A percentile compares a stretch with the other conserved stretches of the same genome.
phyloP scores from a whole-genome alignment of 2,797 vertebrate species.

The Lepidocolaptes lacrymiger region DNA sequence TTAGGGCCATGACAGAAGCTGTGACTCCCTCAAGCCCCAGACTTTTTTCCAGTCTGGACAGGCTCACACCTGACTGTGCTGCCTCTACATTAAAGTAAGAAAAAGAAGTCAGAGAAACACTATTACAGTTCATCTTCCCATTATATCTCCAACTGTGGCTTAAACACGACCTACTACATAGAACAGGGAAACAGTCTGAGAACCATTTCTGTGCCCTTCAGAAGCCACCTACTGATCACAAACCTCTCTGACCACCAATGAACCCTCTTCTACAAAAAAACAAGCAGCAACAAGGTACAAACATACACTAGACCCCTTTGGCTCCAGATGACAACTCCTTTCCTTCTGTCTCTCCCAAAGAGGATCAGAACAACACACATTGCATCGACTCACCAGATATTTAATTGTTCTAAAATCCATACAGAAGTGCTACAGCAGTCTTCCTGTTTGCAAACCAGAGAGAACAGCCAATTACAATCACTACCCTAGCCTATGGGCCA shows the following conservation, averaged over 20 bases:
- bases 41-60: background rate
- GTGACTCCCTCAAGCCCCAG: background rate
- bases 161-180: background rate
- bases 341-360: background rate
- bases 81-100: background rate
- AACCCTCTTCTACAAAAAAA: background rate
- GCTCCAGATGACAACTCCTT: background rate
- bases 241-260: background rate
- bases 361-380: background rate
- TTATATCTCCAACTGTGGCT: background rate
- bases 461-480: fast-evolving
- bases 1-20: fast-evolving
- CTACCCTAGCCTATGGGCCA: fast-evolving
- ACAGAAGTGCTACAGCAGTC: fast-evolving
- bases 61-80: background rate
- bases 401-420: background rate
- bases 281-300: background rate
- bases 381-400: background rate
- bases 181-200: background rate
- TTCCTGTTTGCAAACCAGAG: fast-evolving
- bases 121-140: background rate
- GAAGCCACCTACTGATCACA: background rate
- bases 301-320: background rate
- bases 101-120: background rate
- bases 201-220: background rate